Evolutionary conservation across 2,797 vertebrate species (phyloP), one percentile per base, ranked within the genome.

Genomic region (Oreonectes daqikongensis): DNA sequence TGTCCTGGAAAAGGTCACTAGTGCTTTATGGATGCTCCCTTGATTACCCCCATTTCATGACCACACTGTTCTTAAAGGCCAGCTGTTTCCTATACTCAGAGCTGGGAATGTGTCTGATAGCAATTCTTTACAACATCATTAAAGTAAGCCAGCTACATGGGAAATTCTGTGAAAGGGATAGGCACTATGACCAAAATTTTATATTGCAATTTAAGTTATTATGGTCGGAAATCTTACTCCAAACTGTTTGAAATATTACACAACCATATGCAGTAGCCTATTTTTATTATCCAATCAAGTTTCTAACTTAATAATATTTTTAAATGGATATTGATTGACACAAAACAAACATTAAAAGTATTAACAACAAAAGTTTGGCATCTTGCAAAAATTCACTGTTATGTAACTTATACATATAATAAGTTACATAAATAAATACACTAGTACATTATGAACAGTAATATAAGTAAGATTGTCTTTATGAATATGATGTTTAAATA

Each of bases 11-110:
- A 84, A 82, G 82, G 80, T 79, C 81, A 61, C 30, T 48, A 67
- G 10, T 46, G 44, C 70, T 75, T 82, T 75, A 52, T 72, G 75
- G 57, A 78, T 53, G 35, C 80, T 66, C 78, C 85, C 76, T 60
- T 60, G 74, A 67, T 77, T 72, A 78, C 80, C 79, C 78, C 81
- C 66, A 65, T 52, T 35, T 28, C 67, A 83, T 38, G 67, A 64
- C 69, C 65, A 2, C 64, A 69, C 50, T 77, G 60, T 28, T 79
- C 57, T 38, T n/a, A 57, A 59, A 15, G 67, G 55, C 75, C 84
- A 86, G 79, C 84, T 87, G 82, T 84, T 84, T 79, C 81, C 81
- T 78, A 74, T 69, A 70, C 65, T 65, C 35, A 42, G 32, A 73
- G 69, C 72, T 71, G 67, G 70, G 65, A 80, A 78, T 63, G 53